phyloP scores from a whole-genome alignment of 2,113 vertebrate species.

The Irena cyanogastra region DNA sequence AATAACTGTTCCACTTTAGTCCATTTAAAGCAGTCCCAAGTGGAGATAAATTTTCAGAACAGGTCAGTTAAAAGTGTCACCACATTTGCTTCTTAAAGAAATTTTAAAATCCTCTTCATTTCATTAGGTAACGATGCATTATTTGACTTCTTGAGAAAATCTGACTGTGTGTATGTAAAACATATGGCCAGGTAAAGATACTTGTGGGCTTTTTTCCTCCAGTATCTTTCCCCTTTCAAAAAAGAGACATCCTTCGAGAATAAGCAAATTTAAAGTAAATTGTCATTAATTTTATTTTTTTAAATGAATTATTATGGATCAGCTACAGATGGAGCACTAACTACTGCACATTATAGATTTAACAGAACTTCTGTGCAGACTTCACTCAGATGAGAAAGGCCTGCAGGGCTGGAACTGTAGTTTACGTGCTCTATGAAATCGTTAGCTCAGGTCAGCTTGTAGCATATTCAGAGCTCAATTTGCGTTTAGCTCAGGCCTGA shows the following conservation, averaged over 20 bases:
- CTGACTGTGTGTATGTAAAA: not conserved
- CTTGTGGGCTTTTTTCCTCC: rapidly evolving
- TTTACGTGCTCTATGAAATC: not conserved
- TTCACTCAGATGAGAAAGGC: not conserved
- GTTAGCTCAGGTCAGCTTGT: not conserved
- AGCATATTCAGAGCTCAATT: not conserved
- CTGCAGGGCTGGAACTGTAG: not conserved
- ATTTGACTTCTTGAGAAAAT: not conserved
- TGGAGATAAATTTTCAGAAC: not conserved
- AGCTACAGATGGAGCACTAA: not conserved
- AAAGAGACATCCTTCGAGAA: not conserved
- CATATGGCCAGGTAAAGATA: not conserved
- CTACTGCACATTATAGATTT: not conserved
- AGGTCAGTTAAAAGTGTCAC: not conserved
- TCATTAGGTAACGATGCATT: not conserved
- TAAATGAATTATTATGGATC: not conserved
- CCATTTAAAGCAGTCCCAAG: not conserved
- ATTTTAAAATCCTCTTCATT: not conserved
- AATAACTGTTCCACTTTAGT: not conserved
- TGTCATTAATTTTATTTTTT: not conserved
- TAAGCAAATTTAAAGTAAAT: not conserved
- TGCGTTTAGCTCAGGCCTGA: not conserved
- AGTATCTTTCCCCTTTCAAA: not conserved
- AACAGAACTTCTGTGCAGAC: not conserved
- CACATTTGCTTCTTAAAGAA: not conserved